These are phyloP conservation scores for Cyprinodon tularosa DNA, from an alignment of 2,113 vertebrate species.

Conservation along the genomic window DNA sequence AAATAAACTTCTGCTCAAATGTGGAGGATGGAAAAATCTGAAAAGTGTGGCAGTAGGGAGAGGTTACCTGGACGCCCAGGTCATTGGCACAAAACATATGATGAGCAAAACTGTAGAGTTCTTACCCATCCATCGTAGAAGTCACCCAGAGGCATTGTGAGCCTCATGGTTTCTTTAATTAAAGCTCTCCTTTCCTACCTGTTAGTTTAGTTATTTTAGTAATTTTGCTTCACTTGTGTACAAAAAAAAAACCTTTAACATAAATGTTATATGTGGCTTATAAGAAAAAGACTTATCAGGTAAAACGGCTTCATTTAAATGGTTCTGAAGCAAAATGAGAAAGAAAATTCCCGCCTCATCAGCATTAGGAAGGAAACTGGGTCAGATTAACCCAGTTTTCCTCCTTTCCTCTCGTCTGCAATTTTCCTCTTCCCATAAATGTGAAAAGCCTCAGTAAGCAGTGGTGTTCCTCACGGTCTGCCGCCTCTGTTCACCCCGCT, in stretches of 20 bases:
- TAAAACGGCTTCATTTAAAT: constrained; percentile 7
- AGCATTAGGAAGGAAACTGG: constrained; percentile 41
- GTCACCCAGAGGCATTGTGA: too few species aligned
- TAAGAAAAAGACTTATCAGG: constrained; percentile 24
- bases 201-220: too few species aligned
- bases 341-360: constrained; percentile 40
- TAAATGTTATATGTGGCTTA: background rate
- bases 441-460: constrained; percentile 65
- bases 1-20: too few species aligned
- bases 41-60: background rate
- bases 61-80: too few species aligned
- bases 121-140: too few species aligned
- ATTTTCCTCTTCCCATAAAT: constrained; percentile 32
- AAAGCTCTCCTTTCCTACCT: too few species aligned
- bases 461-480: constrained; percentile 21
- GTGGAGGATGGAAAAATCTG: background rate
- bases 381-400: constrained; percentile 62
- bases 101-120: too few species aligned
- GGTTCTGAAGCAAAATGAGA: constrained; percentile 30
- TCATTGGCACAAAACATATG: too few species aligned
- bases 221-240: too few species aligned
- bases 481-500: constrained; percentile 11
- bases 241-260: too few species aligned
- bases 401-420: constrained; percentile 9
- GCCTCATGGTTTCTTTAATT: too few species aligned